Evolutionary conservation across 2,888 invertebrate species (phyloP).

Genomic region (Harpagoxenus sublaevis): DNA sequence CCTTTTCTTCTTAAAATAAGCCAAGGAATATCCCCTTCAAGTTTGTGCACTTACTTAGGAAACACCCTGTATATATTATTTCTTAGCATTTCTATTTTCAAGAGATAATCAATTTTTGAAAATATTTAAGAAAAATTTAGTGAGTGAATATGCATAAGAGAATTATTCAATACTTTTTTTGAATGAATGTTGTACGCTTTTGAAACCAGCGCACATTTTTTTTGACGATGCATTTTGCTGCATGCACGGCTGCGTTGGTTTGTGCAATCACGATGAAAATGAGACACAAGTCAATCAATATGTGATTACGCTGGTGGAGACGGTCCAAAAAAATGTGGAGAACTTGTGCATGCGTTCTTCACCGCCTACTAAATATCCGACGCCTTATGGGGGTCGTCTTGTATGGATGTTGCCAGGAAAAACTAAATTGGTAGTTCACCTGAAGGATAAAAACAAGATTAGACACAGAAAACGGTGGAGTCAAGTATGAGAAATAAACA

Average conservation of each 20-base stretch:
- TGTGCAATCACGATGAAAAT: slow-evolving; percentile 89
- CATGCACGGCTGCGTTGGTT: slow-evolving; percentile 84
- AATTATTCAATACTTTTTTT: slow-evolving; percentile 1
- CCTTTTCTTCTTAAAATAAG: too few relatives aligned
- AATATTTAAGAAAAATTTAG: neutral
- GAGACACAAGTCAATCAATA: slow-evolving; percentile 93
- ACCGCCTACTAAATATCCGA: slow-evolving; percentile 92
- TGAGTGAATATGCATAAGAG: neutral
- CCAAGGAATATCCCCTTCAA: too few relatives aligned
- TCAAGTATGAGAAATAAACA: slow-evolving; percentile 88
- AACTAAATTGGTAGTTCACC: slow-evolving; percentile 94
- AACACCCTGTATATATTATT: too few relatives aligned
- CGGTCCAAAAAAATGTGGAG: slow-evolving; percentile 92
- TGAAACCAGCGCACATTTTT: slow-evolving; percentile 91
- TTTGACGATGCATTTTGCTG: slow-evolving; percentile 93
- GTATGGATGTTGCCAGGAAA: slow-evolving; percentile 95
- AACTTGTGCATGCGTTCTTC: slow-evolving; percentile 89
- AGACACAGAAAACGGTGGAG: slow-evolving; percentile 97
- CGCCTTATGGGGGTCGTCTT: slow-evolving; percentile 95
- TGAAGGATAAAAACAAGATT: slow-evolving; percentile 96
- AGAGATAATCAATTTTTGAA: neutral
- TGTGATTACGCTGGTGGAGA: slow-evolving; percentile 91
- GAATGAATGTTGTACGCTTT: neutral
- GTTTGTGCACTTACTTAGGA: too few relatives aligned
- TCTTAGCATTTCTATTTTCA: neutral